A percentile compares a stretch with the other conserved stretches of the same genome.
Conservation (phyloP, 2,113 vertebrate species). For the Oxygymnocypris stewartii region DNA sequence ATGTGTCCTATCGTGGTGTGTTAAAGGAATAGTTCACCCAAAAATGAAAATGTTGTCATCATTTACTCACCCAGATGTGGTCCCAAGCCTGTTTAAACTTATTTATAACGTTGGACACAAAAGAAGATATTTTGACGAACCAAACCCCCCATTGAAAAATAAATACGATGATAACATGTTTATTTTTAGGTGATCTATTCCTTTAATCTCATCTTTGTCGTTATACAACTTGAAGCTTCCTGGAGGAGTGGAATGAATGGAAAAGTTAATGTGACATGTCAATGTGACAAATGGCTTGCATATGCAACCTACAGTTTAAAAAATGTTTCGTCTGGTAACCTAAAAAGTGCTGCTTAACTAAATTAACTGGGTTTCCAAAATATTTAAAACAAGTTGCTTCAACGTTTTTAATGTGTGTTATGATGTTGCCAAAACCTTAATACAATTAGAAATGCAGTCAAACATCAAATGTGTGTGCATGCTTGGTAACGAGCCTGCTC, state of each 20-base stretch:
- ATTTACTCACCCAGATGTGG: too few relatives aligned
- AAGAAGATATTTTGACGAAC: too few relatives aligned
- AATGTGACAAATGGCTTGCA: neutral
- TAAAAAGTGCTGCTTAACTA: too few relatives aligned
- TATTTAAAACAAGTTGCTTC: neutral
- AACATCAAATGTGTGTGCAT: neutral
- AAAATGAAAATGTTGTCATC: too few relatives aligned
- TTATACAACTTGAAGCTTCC: neutral
- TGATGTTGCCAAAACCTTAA: neutral
- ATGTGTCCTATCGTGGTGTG: neutral
- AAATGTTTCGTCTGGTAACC: neutral
- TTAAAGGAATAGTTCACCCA: too few relatives aligned
- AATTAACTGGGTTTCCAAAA: too few relatives aligned
- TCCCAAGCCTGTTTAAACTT: too few relatives aligned
- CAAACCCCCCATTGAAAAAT: too few relatives aligned
- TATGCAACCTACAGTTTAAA: neutral
- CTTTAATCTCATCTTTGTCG: neutral
- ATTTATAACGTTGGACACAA: too few relatives aligned
- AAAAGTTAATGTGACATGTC: neutral
- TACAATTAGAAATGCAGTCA: neutral
- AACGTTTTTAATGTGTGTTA: neutral
- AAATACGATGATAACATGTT: too few relatives aligned
- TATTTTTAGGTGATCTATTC: too few relatives aligned
- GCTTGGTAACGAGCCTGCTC: neutral
- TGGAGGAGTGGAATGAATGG: neutral